Evolutionary conservation across 2,888 invertebrate genomes (phyloP).

Genomic region (Steinernema hermaphroditum): DNA sequence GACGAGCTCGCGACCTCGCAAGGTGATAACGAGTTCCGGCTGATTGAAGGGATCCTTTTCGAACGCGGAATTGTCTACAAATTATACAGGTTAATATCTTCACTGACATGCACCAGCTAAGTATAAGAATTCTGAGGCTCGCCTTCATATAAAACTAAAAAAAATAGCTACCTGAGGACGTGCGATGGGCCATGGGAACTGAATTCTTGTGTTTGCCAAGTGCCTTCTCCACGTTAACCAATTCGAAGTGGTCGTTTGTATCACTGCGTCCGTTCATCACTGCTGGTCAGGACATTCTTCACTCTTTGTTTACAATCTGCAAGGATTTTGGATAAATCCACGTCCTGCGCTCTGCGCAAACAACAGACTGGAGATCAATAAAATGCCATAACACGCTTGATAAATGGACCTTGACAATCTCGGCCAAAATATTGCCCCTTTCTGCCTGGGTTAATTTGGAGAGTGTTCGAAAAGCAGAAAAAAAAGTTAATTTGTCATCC

Average conservation of each 20-base stretch:
- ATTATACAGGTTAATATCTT: no score
- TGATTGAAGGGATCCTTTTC: conserved; percentile 35
- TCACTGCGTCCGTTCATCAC: conserved; percentile 4
- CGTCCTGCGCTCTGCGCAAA: not conserved
- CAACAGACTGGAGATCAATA: not conserved
- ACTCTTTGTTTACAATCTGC: conserved; percentile 5
- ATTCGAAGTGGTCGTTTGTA: conserved; percentile 10
- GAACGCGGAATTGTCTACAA: conserved; percentile 17
- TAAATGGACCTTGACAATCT: no score
- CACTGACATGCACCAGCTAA: no score
- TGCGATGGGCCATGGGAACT: not conserved
- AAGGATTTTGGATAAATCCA: not conserved
- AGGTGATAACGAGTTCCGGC: conserved; percentile 35
- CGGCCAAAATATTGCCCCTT: no score
- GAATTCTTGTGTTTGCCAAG: conserved; percentile 5
- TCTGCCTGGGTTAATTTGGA: no score
- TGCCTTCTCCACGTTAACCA: conserved; percentile 17
- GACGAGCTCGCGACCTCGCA: conserved; percentile 36
- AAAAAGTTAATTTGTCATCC: not conserved
- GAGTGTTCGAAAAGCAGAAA: not conserved
- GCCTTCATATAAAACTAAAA: no score
- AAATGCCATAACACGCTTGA: not conserved
- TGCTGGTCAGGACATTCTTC: conserved; percentile 3
- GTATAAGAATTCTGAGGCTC: no score
- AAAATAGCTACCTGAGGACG: not conserved